Base-by-base conservation (phyloP, 2,888 invertebrate genomes). In the Boloria selene region DNA sequence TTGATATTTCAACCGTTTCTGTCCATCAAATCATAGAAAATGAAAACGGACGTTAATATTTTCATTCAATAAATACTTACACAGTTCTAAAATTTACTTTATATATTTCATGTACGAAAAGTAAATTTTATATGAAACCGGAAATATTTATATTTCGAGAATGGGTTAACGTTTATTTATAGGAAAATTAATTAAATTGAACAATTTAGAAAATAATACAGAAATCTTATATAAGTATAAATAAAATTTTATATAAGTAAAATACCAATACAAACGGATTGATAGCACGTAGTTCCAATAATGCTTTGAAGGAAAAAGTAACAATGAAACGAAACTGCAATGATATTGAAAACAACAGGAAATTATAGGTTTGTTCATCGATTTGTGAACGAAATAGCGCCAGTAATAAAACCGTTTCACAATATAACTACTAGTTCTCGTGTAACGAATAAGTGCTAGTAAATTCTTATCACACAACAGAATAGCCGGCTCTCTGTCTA, bases 331-430 rank as follows among this genome's bases (percentile, higher is more conserved):
- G 59, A 17, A 49, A 59, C 31, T 59, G 31, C 59, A 59, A 17
- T 50, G 18, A 59, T 50, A 59, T 59, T 59, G 59, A 59, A 59
- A 59, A 59, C 49, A 50, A 49, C 47, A 49, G 38, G 38, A 62
- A 49, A 62, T 64, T 4, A 64, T 50, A 50, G 22, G 16, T 44
- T 64, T 49, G 26, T 44, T 45, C 52, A 58, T 31, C 14, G 51
- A 45, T 51, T 64, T 58, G 51, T 58, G 26, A 58, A 64, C 13
- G 26, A 51, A 58, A 50, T 14, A 38, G 38, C 14, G 26, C 31
- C 31, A 38, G 50, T 17, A 31, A 59, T 49, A 6, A 59, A 17
- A 64, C 51, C 50, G 26, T 22, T 51, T 31, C 51, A 56, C 42
- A 44, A 50, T 55, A 50, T 55, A 54, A 62, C 54, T n/a, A 18